A percentile compares a stretch with the other conserved stretches of the same genome.
These are phyloP conservation scores for Dascyllus trimaculatus DNA, from an alignment of 2,113 vertebrate species.

Conservation along the genomic window DNA sequence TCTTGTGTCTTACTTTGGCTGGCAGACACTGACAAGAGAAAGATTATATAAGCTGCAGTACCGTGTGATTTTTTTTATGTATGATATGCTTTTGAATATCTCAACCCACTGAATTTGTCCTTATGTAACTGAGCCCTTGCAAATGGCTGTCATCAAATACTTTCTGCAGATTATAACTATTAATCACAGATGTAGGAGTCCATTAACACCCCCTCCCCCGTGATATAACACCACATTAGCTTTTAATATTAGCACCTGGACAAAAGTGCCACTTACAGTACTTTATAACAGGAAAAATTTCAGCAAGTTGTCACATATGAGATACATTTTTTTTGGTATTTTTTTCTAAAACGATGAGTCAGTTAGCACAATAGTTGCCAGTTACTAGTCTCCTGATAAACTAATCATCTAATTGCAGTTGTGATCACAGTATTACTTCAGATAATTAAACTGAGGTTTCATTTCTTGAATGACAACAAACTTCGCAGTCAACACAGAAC, in stretches of 20 bases:
- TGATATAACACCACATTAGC: neutral
- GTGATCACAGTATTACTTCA: too few species aligned
- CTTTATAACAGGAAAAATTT: neutral
- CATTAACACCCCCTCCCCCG: constrained; percentile 1
- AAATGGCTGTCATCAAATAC: constrained; percentile 88
- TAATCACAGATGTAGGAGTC: constrained; percentile 81
- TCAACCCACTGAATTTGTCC: constrained; percentile 59
- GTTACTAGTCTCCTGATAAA: too few species aligned
- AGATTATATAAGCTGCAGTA: neutral
- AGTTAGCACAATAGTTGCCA: too few species aligned
- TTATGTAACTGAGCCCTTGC: constrained; percentile 85
- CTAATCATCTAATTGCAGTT: too few species aligned
- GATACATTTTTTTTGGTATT: too few species aligned
- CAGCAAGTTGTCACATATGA: too few species aligned
- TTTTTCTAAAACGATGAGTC: too few species aligned
- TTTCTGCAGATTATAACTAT: constrained; percentile 87
- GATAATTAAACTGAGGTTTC: too few species aligned
- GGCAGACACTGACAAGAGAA: neutral
- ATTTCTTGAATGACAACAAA: too few species aligned
- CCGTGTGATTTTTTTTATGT: neutral
- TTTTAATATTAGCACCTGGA: neutral
- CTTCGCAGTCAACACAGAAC: too few species aligned
- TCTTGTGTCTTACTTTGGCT: neutral
- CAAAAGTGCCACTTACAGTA: neutral
- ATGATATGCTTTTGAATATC: constrained; percentile 9